phyloP scores from a whole-genome alignment of 2,888 invertebrate species.

The Rhyacophila evoluta region DNA sequence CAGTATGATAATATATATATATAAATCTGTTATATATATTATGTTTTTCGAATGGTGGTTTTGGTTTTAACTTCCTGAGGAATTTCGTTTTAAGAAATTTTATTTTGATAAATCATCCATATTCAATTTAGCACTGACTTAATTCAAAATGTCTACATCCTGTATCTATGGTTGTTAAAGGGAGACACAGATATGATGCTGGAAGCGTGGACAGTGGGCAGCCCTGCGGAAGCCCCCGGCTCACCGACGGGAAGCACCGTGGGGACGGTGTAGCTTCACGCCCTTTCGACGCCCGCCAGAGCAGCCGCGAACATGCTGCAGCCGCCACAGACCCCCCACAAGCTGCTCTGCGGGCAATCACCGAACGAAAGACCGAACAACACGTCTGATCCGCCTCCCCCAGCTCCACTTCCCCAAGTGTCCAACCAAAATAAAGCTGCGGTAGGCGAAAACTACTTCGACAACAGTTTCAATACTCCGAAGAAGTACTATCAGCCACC shows the following conservation, averaged over 20 bases:
- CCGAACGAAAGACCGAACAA: not conserved
- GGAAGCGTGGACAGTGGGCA: constrained; percentile 69
- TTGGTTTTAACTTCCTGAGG: no score
- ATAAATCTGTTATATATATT: not conserved
- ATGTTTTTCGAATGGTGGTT: not conserved
- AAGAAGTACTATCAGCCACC: not conserved
- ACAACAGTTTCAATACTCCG: constrained; percentile 27
- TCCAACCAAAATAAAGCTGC: constrained; percentile 25
- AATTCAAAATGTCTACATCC: not conserved
- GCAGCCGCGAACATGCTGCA: constrained; percentile 6
- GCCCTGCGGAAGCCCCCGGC: constrained; percentile 58
- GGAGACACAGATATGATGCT: constrained; percentile 75
- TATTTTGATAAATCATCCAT: not conserved
- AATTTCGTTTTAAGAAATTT: not conserved
- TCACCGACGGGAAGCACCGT: constrained; percentile 55
- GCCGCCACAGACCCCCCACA: constrained; percentile 23
- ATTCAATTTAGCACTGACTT: not conserved
- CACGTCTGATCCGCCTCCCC: not conserved
- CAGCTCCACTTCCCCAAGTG: not conserved
- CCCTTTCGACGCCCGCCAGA: constrained; percentile 39
- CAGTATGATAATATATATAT: no score
- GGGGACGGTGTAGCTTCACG: constrained; percentile 51
- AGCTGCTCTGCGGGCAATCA: not conserved
- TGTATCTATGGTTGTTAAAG: constrained; percentile 62
- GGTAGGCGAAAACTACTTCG: constrained; percentile 7